Evolutionary conservation across 1,140 invertebrate genomes (phyloP).

Genomic region (Bombus sibiricus): DNA sequence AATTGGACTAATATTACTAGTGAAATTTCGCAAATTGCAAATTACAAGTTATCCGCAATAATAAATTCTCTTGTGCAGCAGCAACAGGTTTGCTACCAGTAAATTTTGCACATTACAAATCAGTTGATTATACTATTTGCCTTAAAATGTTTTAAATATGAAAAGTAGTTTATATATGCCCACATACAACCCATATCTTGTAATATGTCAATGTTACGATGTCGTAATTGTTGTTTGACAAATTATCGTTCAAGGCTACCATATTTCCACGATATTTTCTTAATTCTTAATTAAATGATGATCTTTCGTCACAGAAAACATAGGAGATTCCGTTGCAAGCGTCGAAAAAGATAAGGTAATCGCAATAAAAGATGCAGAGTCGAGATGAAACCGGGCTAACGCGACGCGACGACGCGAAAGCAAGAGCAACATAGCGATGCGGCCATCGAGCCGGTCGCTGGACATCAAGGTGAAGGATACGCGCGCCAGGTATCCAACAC

Average conservation of each 20-base stretch:
- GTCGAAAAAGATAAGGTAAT: neutral
- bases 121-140: neutral
- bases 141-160: neutral
- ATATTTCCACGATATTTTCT: too few species aligned
- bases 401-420: neutral
- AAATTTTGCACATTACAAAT: neutral
- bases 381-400: neutral
- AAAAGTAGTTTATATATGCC: too few species aligned
- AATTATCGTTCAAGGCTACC: too few species aligned
- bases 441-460: constrained; percentile 28
- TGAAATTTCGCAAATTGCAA: neutral
- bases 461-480: constrained; percentile 67
- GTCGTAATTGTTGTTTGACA: too few species aligned
- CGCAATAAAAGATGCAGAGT: too few species aligned
- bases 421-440: neutral
- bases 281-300: too few species aligned
- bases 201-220: too few species aligned
- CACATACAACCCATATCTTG: too few species aligned
- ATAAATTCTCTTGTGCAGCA: neutral
- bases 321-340: neutral
- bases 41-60: neutral
- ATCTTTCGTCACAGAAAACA: too few species aligned
- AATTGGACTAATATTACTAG: neutral
- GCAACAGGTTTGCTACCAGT: neutral
- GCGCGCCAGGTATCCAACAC: constrained; percentile 56